A percentile compares a stretch with the other conserved stretches of the same genome.
Evolutionary conservation across 2,888 invertebrate species (phyloP).

Genomic region (Erannis defoliaria): DNA sequence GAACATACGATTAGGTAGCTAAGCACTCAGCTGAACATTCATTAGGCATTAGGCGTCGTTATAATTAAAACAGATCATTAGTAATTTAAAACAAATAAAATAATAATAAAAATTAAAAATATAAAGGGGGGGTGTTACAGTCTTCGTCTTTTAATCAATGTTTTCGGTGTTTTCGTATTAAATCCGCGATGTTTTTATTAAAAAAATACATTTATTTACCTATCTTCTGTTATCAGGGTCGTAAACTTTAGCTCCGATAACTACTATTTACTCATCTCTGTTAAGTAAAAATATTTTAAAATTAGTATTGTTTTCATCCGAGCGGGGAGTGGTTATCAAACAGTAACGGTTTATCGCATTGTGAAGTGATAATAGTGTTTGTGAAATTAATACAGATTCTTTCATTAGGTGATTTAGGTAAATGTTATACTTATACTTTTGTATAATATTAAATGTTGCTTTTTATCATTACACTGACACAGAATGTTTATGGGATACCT

Average conservation of each 20-base stretch:
- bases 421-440: neutral
- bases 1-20: too few relatives aligned
- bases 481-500: too few relatives aligned
- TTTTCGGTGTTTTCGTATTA: too few relatives aligned
- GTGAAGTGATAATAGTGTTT: constrained; percentile 11
- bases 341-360: constrained; percentile 12
- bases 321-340: constrained; percentile 21
- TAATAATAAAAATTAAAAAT: too few relatives aligned
- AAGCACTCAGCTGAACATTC: too few relatives aligned
- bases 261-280: constrained; percentile 46
- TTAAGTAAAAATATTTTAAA: constrained; percentile 43
- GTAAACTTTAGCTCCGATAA: constrained; percentile 62
- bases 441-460: too few relatives aligned
- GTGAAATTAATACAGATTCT: neutral
- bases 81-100: too few relatives aligned
- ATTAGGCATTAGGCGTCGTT: too few relatives aligned
- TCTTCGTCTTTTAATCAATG: too few relatives aligned
- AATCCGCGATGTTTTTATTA: neutral
- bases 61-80: too few relatives aligned
- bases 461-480: too few relatives aligned
- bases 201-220: constrained; percentile 29
- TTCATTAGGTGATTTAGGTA: neutral
- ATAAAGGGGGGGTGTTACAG: too few relatives aligned
- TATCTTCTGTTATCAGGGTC: constrained; percentile 55
- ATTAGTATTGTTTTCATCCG: constrained; percentile 23